These are phyloP conservation scores for Dromaius novaehollandiae DNA, from an alignment of 2,113 vertebrate genomes.

Conservation along the genomic window DNA sequence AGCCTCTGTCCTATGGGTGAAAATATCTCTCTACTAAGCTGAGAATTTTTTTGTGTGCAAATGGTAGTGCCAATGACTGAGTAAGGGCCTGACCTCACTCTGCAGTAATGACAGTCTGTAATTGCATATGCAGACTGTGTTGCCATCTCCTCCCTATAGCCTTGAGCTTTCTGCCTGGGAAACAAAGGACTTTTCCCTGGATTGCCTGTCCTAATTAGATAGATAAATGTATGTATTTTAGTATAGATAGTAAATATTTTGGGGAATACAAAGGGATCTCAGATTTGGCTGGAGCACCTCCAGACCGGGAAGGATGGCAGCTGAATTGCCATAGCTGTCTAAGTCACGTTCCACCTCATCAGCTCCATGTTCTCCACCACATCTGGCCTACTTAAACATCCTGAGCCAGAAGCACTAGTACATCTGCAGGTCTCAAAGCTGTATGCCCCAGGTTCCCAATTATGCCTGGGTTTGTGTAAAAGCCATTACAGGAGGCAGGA, in stretches of 20 bases:
- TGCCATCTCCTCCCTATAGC: conserved; percentile 3
- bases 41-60: neutral
- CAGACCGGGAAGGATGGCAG: neutral
- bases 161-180: neutral
- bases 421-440: neutral
- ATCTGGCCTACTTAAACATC: neutral
- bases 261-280: neutral
- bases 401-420: neutral
- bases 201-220: neutral
- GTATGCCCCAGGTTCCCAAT: neutral
- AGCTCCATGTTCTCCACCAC: neutral
- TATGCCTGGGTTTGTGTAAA: neutral
- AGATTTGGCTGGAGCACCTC: neutral
- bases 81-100: conserved; percentile 35
- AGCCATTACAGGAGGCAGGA: neutral
- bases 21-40: neutral
- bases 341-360: neutral
- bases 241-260: neutral
- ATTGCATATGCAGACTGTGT: neutral
- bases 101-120: conserved; percentile 5
- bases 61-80: neutral
- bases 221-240: neutral
- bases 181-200: neutral
- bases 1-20: neutral
- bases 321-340: neutral